Evolutionary conservation across 2,797 vertebrate genomes (phyloP).

Genomic region (Aselliscus stoliczkanus): DNA sequence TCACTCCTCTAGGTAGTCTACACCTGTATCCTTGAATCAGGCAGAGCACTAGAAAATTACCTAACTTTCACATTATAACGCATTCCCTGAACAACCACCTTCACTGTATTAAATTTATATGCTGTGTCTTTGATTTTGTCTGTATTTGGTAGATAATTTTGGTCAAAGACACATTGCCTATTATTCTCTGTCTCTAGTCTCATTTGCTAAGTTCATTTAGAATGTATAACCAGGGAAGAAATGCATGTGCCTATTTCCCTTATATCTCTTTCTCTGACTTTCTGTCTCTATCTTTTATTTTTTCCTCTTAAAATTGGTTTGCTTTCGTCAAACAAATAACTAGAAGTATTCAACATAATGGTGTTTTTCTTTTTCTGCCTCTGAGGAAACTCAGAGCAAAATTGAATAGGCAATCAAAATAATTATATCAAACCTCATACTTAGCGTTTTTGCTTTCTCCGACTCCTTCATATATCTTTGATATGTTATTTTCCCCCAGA

Average conservation of each 20-base stretch:
- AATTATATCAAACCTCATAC: conserved; percentile 4
- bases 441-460: conserved; percentile 37
- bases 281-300: not conserved
- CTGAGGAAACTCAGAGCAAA: not conserved
- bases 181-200: not conserved
- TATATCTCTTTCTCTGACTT: not conserved
- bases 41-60: not conserved
- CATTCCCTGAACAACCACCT: not conserved
- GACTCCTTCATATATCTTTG: not conserved
- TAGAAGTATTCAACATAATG: not conserved
- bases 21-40: not conserved
- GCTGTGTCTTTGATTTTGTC: not conserved
- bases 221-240: not conserved
- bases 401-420: conserved; percentile 29
- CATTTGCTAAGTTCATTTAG: not conserved
- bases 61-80: not conserved
- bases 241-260: not conserved
- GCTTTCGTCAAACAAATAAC: conserved; percentile 22
- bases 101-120: not conserved
- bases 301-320: not conserved
- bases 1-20: not conserved
- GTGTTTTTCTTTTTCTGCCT: not conserved
- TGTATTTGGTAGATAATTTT: not conserved
- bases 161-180: not conserved
- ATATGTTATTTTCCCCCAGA: not conserved